Percentiles rank a stretch among this genome's conserved stretches.
Conservation (phyloP, 2,113 vertebrate genomes). For the Peucedramus taeniatus region DNA sequence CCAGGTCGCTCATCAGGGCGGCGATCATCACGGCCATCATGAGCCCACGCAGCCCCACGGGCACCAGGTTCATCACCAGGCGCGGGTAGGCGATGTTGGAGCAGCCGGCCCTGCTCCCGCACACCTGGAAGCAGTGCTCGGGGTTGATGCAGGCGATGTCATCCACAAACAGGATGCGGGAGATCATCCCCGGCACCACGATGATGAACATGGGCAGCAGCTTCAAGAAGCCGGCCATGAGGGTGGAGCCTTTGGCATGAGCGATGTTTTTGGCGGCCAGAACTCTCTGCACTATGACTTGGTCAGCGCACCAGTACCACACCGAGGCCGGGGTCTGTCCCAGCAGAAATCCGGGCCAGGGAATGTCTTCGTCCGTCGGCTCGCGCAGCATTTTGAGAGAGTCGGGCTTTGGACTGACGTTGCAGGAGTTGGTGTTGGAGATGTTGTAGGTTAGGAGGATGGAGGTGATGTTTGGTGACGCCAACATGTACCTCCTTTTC, state of each 20-base stretch:
- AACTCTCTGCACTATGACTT: conserved; percentile 97
- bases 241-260: conserved; percentile 92
- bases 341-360: conserved; percentile 95
- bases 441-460: conserved; percentile 86
- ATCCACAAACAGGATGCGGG: conserved; percentile 88
- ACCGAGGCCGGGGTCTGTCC: conserved; percentile 98
- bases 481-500: conserved; percentile 91
- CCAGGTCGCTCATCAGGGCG: conserved; percentile 96
- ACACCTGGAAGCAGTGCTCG: conserved; percentile 95
- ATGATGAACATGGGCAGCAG: conserved; percentile 97
- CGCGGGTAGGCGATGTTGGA: conserved; percentile 97
- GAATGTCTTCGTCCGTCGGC: conserved; percentile 92
- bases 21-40: conserved; percentile 99
- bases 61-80: conserved; percentile 93
- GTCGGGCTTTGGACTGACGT: conserved; percentile 86
- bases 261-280: conserved; percentile 94
- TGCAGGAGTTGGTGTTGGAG: conserved; percentile 85
- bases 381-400: conserved; percentile 86
- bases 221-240: conserved; percentile 96
- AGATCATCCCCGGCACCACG: conserved; percentile 98
- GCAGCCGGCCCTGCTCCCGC: conserved; percentile 92
- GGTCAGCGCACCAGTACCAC: conserved; percentile 99
- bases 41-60: conserved; percentile 91
- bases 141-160: conserved; percentile 95
- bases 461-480: conserved; percentile 87